phyloP scores from a whole-genome alignment of 2,113 vertebrate genomes.

The Genyomyrus donnyi region DNA sequence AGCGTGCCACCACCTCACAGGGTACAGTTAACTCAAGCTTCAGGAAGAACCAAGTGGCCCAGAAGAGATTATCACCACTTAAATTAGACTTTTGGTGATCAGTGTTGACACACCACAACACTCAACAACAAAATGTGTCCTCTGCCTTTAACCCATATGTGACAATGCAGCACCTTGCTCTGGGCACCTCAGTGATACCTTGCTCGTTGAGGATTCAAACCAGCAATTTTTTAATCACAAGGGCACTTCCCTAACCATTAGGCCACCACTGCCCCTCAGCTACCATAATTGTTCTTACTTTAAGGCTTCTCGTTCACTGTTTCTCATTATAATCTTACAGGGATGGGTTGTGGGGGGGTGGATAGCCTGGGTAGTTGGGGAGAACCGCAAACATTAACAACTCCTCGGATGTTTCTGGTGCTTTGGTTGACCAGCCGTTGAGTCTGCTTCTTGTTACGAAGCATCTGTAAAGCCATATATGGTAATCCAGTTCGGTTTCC shows the following conservation, averaged over 20 bases:
- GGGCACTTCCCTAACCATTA: too few species aligned
- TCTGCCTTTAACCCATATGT: too few species aligned
- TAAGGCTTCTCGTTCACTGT: constrained; percentile 39
- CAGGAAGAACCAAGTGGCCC: constrained; percentile 46
- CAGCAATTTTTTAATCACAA: too few species aligned
- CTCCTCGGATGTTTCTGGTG: constrained; percentile 19
- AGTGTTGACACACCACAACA: too few species aligned
- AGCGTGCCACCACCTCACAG: constrained; percentile 39
- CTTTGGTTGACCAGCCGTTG: neutral
- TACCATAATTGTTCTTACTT: constrained; percentile 46
- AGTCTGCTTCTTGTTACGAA: constrained; percentile 30
- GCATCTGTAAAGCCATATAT: constrained; percentile 26
- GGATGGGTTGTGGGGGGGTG: neutral
- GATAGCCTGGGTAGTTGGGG: constrained; percentile 14
- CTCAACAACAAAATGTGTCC: too few species aligned
- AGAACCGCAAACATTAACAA: constrained; percentile 5
- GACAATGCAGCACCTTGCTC: too few species aligned
- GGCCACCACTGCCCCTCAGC: constrained; percentile 24
- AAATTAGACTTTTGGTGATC: constrained; percentile 27
- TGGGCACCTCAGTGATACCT: too few species aligned
- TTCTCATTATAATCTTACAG: constrained; percentile 43
- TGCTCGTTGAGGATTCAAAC: too few species aligned
- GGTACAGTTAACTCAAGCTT: constrained; percentile 44
- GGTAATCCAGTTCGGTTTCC: neutral
- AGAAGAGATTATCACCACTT: constrained; percentile 54